A percentile compares a stretch with the other conserved stretches of the same genome.
Conservation (phyloP, 2,113 vertebrate species). For the Pipa parva region DNA sequence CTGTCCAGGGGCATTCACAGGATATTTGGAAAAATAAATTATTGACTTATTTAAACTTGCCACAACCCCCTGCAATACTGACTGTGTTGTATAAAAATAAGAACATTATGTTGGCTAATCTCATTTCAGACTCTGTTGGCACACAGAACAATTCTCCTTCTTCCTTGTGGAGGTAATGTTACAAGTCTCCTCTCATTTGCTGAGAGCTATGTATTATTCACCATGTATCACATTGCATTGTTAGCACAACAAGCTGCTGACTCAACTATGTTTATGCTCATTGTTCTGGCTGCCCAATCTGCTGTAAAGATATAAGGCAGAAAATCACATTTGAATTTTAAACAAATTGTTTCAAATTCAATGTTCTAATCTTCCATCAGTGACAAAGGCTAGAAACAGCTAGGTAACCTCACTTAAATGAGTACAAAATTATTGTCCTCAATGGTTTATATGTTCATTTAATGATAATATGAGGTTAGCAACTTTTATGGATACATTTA, state of each 20-base stretch:
- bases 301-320: conserved; percentile 8
- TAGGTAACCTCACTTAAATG: no score
- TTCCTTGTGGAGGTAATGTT: conserved; percentile 15
- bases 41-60: background rate
- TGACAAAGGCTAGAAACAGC: no score
- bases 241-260: conserved; percentile 24
- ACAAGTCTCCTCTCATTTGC: background rate
- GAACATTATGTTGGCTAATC: conserved; percentile 26
- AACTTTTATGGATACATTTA: no score
- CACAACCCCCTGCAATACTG: background rate
- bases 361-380: no score
- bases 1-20: conserved; percentile 6
- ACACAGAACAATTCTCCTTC: conserved; percentile 6
- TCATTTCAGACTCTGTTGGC: conserved; percentile 12
- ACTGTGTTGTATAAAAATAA: conserved; percentile 8
- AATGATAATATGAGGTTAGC: no score
- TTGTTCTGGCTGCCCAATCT: conserved; percentile 11
- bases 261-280: conserved; percentile 17
- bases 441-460: no score
- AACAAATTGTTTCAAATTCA: background rate
- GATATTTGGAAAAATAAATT: conserved; percentile 3
- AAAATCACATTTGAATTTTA: background rate
- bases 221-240: conserved; percentile 24
- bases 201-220: conserved; percentile 22
- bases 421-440: no score